A percentile compares a stretch with the other conserved stretches of the same genome.
phyloP scores from a whole-genome alignment of 2,888 invertebrate genomes.

The Boloria euphrosyne region DNA sequence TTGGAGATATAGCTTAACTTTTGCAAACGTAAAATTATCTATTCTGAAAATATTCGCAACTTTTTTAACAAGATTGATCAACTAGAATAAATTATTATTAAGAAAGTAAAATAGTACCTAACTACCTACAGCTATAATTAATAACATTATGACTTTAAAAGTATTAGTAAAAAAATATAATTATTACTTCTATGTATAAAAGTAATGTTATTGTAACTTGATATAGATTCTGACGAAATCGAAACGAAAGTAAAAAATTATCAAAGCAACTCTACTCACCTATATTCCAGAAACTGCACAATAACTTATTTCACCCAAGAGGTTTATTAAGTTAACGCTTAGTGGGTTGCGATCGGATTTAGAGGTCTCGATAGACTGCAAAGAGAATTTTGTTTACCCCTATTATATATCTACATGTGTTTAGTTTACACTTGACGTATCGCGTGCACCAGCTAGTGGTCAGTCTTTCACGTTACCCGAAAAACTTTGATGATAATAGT shows the following conservation, averaged over 20 bases:
- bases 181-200: too few species aligned
- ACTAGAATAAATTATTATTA: too few species aligned
- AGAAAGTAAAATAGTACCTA: too few species aligned
- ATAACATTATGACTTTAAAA: too few species aligned
- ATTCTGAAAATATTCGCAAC: too few species aligned
- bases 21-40: too few species aligned
- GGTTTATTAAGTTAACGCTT: slow-evolving; percentile 38
- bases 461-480: not conserved
- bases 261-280: slow-evolving; percentile 28
- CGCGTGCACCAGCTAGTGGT: not conserved
- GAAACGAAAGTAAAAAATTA: not conserved
- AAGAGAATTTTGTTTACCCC: slow-evolving; percentile 41
- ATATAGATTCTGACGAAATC: not conserved
- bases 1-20: too few species aligned
- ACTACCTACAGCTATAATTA: too few species aligned
- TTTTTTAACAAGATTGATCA: too few species aligned
- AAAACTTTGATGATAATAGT: not conserved
- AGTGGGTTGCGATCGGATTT: slow-evolving; percentile 44
- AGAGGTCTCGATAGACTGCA: slow-evolving; percentile 48
- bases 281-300: slow-evolving; percentile 10
- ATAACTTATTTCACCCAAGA: slow-evolving; percentile 32
- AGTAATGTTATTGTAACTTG: too few species aligned
- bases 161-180: too few species aligned
- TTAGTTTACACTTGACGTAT: slow-evolving; percentile 34
- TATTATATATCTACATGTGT: slow-evolving; percentile 46